Evolutionary conservation across 2,797 vertebrate species (phyloP).

Genomic region (Labeo calbasu): DNA sequence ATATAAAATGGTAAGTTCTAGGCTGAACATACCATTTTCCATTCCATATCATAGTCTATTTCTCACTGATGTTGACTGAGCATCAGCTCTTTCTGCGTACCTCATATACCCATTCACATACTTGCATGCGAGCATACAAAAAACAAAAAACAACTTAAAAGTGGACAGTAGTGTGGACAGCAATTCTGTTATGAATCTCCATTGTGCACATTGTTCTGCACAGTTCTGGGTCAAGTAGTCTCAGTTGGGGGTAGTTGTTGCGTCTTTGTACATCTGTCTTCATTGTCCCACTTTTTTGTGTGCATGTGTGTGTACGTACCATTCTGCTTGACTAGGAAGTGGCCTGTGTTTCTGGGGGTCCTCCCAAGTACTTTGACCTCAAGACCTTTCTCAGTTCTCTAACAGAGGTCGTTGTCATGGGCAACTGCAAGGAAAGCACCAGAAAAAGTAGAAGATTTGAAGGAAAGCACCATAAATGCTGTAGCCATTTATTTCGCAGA

Average conservation of each 20-base stretch:
- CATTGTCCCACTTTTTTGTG: slow-evolving; percentile 38
- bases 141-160: not conserved
- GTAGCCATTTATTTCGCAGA: not conserved
- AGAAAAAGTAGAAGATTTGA: slow-evolving; percentile 13
- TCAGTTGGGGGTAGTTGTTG: slow-evolving; percentile 29
- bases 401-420: slow-evolving; percentile 79
- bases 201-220: slow-evolving; percentile 33
- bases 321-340: slow-evolving; percentile 83
- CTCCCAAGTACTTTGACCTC: slow-evolving; percentile 82
- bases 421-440: slow-evolving; percentile 50
- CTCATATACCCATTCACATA: slow-evolving; percentile 9
- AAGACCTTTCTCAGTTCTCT: slow-evolving; percentile 80
- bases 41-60: no score
- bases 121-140: not conserved
- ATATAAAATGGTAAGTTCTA: no score
- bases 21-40: no score
- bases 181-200: slow-evolving; percentile 27
- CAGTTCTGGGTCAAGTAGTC: slow-evolving; percentile 43
- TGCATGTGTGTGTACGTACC: slow-evolving; percentile 60
- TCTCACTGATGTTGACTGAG: slow-evolving; percentile 21
- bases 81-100: slow-evolving; percentile 22
- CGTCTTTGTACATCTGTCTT: slow-evolving; percentile 25
- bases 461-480: not conserved
- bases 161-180: slow-evolving; percentile 19
- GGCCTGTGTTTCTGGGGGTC: slow-evolving; percentile 72